Percentiles rank a stretch among this genome's conserved stretches.
Conservation (phyloP, 37 sponge, comb jelly and placozoan genomes). For the Eunapius fragilis region DNA sequence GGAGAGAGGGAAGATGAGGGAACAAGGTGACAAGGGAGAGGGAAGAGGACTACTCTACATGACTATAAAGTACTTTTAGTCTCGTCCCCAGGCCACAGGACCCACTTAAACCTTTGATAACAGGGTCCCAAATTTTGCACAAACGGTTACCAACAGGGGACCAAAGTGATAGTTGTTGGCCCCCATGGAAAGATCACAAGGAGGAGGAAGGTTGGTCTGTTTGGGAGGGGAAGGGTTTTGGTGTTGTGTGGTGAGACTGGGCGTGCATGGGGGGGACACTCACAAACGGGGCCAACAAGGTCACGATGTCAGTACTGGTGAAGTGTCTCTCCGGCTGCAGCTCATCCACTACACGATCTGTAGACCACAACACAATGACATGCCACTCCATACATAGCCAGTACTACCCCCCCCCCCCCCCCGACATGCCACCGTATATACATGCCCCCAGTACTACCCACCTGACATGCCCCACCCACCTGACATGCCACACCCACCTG, state of each 20-base stretch:
- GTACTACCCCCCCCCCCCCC: neutral
- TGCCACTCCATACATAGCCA: neutral
- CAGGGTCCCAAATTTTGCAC: slow-evolving; percentile 21
- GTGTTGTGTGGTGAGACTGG: neutral
- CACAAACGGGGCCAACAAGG: slow-evolving; percentile 61
- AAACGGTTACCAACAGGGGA: slow-evolving; percentile 47
- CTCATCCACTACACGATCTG: slow-evolving; percentile 92
- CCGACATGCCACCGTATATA: neutral
- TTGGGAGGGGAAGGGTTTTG: neutral
- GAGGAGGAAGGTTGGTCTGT: slow-evolving; percentile 46
- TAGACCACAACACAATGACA: neutral
- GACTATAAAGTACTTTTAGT: too few relatives aligned
- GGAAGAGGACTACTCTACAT: too few relatives aligned
- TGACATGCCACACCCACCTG: too few relatives aligned
- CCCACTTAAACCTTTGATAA: slow-evolving; percentile 68
- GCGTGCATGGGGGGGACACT: slow-evolving; percentile 3
- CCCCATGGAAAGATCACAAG: slow-evolving; percentile 26
- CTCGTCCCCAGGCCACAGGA: too few relatives aligned
- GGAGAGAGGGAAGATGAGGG: too few relatives aligned
- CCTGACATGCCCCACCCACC: slow-evolving; percentile 25
- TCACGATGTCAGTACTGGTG: slow-evolving; percentile 66
- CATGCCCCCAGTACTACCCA: too few relatives aligned
- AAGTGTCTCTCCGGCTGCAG: slow-evolving; percentile 78
- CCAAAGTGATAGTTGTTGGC: slow-evolving; percentile 54
- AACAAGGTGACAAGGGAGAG: too few relatives aligned